A percentile compares a stretch with the other conserved stretches of the same genome.
phyloP scores from a whole-genome alignment of 2,797 vertebrate genomes.

The Cichlasoma orientale region DNA sequence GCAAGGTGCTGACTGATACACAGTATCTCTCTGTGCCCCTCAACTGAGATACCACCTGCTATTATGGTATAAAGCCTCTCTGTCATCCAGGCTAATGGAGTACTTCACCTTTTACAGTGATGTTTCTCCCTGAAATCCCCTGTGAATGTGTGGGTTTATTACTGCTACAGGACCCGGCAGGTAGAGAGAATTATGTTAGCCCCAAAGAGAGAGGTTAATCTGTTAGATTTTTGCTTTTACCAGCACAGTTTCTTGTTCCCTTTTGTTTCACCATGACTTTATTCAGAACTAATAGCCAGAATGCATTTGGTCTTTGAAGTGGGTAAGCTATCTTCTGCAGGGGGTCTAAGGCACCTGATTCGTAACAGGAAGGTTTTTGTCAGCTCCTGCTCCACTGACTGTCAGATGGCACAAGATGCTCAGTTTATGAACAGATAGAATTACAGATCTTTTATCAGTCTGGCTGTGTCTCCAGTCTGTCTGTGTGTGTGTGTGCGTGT shows the following conservation, averaged over 20 bases:
- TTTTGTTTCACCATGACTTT: background rate
- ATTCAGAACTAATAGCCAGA: background rate
- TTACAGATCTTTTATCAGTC: slow-evolving; percentile 52
- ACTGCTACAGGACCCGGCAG: slow-evolving; percentile 26
- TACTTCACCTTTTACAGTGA: slow-evolving; percentile 46
- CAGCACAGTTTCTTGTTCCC: background rate
- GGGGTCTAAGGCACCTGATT: slow-evolving; percentile 21
- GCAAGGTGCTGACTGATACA: slow-evolving; percentile 39
- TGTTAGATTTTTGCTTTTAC: background rate
- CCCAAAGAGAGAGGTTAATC: background rate
- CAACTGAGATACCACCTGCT: slow-evolving; percentile 56
- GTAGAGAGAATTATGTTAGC: slow-evolving; percentile 12
- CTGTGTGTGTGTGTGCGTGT: slow-evolving; percentile 6
- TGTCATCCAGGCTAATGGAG: slow-evolving; percentile 61
- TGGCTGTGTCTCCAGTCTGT: slow-evolving; percentile 16
- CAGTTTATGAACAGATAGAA: slow-evolving; percentile 43
- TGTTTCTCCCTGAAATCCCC: slow-evolving; percentile 50
- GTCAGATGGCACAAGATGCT: slow-evolving; percentile 36
- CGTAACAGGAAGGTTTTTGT: slow-evolving; percentile 48
- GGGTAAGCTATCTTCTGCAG: slow-evolving; percentile 1
- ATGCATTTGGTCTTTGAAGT: background rate
- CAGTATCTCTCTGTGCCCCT: slow-evolving; percentile 30
- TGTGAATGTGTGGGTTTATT: slow-evolving; percentile 49
- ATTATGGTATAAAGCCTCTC: slow-evolving; percentile 60
- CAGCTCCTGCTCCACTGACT: background rate